Percentiles rank a stretch among this genome's conserved stretches.
These are phyloP conservation scores for Camponotus fellah DNA, from an alignment of 2,888 invertebrate species.

Conservation along the genomic window DNA sequence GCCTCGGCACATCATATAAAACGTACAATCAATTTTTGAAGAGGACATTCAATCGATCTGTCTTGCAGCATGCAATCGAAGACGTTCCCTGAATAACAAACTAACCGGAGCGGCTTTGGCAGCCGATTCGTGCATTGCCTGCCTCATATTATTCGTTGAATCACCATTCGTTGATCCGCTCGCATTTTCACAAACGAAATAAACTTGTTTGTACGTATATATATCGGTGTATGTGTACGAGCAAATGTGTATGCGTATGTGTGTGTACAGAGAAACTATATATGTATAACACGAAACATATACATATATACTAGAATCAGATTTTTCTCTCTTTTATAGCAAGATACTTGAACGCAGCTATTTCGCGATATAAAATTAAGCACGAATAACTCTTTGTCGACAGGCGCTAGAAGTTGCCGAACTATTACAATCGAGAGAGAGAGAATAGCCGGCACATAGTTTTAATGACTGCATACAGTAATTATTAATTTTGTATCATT, in stretches of 20 bases:
- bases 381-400: neutral
- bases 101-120: constrained; percentile 53
- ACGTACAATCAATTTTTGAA: constrained; percentile 64
- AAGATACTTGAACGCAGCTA: constrained; percentile 1
- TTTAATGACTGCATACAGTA: neutral
- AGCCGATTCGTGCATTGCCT: constrained; percentile 44
- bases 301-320: neutral
- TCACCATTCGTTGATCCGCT: constrained; percentile 49
- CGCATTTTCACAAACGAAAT: constrained; percentile 50
- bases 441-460: neutral
- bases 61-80: constrained; percentile 54
- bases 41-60: constrained; percentile 62
- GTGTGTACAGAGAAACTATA: neutral
- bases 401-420: neutral
- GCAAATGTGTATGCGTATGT: neutral
- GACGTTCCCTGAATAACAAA: constrained; percentile 55
- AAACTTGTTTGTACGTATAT: constrained; percentile 23
- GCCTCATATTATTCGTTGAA: constrained; percentile 46
- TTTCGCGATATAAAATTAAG: constrained; percentile 19
- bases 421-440: neutral
- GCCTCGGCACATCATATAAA: constrained; percentile 53
- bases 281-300: neutral
- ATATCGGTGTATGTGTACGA: neutral
- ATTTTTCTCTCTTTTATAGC: constrained; percentile 19
- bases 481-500: constrained; percentile 16